Percentiles rank a stretch among this genome's conserved stretches.
Conservation (phyloP, 2,888 invertebrate species). For the Adineta ricciae region DNA sequence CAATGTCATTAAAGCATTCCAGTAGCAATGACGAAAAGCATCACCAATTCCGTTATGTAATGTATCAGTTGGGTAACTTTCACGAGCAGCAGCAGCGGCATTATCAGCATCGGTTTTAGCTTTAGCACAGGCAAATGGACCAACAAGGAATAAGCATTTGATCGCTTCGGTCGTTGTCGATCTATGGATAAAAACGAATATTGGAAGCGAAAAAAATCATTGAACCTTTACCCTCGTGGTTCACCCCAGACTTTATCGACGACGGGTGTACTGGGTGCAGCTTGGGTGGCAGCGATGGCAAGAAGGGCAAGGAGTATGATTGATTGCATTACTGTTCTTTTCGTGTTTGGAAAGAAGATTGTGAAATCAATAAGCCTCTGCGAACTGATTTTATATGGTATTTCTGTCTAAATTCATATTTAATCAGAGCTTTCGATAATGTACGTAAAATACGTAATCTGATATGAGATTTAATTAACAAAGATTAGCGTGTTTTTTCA, state of each 20-base stretch:
- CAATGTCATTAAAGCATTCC: slow-evolving; percentile 2
- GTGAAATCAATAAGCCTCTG: neutral
- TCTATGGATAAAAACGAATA: neutral
- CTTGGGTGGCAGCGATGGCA: neutral
- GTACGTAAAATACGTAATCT: neutral
- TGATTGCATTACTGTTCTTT: neutral
- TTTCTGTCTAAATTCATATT: neutral
- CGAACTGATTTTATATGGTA: neutral
- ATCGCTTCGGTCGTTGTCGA: neutral
- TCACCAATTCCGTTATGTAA: slow-evolving; percentile 16
- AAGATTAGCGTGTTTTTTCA: neutral
- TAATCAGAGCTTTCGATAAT: neutral
- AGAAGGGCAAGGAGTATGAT: neutral
- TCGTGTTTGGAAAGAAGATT: neutral
- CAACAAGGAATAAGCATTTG: neutral
- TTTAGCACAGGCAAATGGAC: neutral
- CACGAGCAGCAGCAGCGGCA: neutral
- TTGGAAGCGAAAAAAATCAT: no score
- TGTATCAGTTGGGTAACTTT: neutral
- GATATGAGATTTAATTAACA: neutral
- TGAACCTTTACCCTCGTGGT: neutral
- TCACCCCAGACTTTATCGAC: neutral
- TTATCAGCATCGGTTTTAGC: neutral
- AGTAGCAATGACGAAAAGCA: slow-evolving; percentile 14
- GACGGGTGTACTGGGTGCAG: neutral